phyloP scores from a whole-genome alignment of 2,888 invertebrate genomes.

The Pristionchus mayeri region DNA sequence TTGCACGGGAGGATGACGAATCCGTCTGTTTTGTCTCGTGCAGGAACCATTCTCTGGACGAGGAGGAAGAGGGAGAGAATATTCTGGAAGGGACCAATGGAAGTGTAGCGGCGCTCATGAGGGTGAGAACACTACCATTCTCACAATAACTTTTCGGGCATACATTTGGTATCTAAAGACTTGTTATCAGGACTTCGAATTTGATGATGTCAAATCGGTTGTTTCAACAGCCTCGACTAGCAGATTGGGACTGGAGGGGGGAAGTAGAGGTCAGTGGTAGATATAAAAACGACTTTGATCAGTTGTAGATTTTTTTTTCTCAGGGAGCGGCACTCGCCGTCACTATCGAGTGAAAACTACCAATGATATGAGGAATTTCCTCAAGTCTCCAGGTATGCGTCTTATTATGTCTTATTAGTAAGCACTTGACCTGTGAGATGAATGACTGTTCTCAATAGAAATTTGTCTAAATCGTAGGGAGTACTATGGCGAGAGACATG shows the following conservation, averaged over 20 bases:
- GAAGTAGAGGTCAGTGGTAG: not conserved
- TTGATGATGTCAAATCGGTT: slow-evolving; percentile 40
- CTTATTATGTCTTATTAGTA: too few relatives aligned
- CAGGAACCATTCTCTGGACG: slow-evolving; percentile 38
- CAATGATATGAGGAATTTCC: slow-evolving; percentile 42
- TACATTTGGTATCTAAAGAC: not conserved
- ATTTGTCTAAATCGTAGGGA: too few relatives aligned
- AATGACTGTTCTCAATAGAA: not conserved
- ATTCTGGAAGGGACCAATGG: not conserved
- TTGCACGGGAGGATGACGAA: not conserved
- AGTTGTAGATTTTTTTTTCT: not conserved
- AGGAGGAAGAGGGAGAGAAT: slow-evolving; percentile 25
- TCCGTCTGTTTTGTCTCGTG: slow-evolving; percentile 1
- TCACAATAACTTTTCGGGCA: not conserved
- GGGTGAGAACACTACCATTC: not conserved
- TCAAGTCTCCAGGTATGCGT: slow-evolving; percentile 46
- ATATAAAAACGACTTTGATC: not conserved
- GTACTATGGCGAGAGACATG: not conserved
- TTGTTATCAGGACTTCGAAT: slow-evolving; percentile 24
- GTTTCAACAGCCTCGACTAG: slow-evolving; percentile 39
- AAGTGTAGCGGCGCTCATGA: slow-evolving; percentile 39
- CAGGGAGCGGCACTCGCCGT: not conserved
- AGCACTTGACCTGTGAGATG: not conserved
- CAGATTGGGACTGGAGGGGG: slow-evolving; percentile 43
- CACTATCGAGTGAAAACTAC: slow-evolving; percentile 37